Evolutionary conservation across 2,113 vertebrate genomes (phyloP), one percentile per base, ranked within the genome.

Genomic region (Salvator merianae): DNA sequence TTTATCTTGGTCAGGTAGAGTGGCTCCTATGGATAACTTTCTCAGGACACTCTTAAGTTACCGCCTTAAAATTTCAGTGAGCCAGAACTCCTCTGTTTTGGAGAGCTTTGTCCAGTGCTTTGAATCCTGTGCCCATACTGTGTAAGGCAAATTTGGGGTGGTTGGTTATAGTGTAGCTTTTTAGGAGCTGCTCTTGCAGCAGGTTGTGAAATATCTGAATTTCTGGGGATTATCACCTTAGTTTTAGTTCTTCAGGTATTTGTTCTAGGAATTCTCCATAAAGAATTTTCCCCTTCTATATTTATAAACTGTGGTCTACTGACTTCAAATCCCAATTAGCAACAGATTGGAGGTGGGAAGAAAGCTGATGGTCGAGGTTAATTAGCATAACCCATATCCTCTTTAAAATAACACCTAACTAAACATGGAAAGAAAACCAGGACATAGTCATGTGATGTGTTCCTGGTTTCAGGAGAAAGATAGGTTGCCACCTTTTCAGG

Each of bases 291-390:
- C 30, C 32, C 55, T 43, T 26, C 53, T 63, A 71, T 14, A 12
- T 65, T 65, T 34, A 10, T 47, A 75, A 26, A 36, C 70, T 47
- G 26, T 40, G 32, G 30, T 63, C 28, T 34, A 18, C 4, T 38
- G 68, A 20, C 68, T 72, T 59, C 32, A 81, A 59, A 81, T 81
- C 68, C 79, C 12, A 47, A 34, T 65, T 75, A 83, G 20, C 26
- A 22, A 32, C 38, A 83, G 71, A 68, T 50, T 83, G 85, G 77
- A 80, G 50, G 28, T 69, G 55, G 70, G 71, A 83, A 71, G 70
- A 30, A 73, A 82, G 53, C 69, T 40, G 68, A 79, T 36, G 83
- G 71, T 34, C 71, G 65, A 32, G 55, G 55, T 84, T 86, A 68
- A 81, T 28, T 55, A 2, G 79, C 62, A 71, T 66, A 79, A 62